Evolutionary conservation across 2,888 invertebrate genomes (phyloP), one percentile per base, ranked within the genome.

Genomic region (Apotomis capreana): DNA sequence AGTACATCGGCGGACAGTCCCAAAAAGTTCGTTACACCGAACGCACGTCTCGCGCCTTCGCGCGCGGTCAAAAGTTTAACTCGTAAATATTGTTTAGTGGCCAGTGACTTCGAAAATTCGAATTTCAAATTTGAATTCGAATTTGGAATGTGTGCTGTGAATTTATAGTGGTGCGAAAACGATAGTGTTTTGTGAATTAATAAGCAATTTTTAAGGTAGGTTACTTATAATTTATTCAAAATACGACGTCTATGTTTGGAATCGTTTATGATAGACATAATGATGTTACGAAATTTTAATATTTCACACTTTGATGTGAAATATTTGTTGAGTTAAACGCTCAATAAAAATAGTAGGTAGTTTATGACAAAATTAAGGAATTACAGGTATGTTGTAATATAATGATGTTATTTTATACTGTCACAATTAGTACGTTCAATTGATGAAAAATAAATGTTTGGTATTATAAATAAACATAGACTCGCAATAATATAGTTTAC

Each of bases 221-320:
- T 37, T 60, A 57, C 54, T 54, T 55, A 40, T 67, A 71, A 67
- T 71, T 71, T 71, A 71, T 71, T 71, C 71, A 61, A 51, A 51
- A 40, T 36, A 52, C 40, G 55, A 63, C 44, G 63, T 59, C 62
- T 69, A 49, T 64, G 63, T 64, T 64, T 40, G 40, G 52, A 58
- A 40, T 44, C 26, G 61, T 49, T 69, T 37, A 60, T 69, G 46
- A 65, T 61, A 5, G 59, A 52, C 52, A 57, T 57, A 44, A 51
- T 67, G 40, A 13, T 15, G 36, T 13, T 36, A 8, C 3, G 4
- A n/a, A 49, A 37, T 70, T 63, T 57, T 54, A 40, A 46, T 65
- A 70, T 59, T 65, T 61, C 9, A 62, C 49, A 51, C 36, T 60
- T n/a, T 0, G 8, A 10, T 62, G 62, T 51, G 57, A 71, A 57